These are phyloP conservation scores for Hipposideros larvatus DNA, from an alignment of 2,797 vertebrate genomes.

Conservation along the genomic window DNA sequence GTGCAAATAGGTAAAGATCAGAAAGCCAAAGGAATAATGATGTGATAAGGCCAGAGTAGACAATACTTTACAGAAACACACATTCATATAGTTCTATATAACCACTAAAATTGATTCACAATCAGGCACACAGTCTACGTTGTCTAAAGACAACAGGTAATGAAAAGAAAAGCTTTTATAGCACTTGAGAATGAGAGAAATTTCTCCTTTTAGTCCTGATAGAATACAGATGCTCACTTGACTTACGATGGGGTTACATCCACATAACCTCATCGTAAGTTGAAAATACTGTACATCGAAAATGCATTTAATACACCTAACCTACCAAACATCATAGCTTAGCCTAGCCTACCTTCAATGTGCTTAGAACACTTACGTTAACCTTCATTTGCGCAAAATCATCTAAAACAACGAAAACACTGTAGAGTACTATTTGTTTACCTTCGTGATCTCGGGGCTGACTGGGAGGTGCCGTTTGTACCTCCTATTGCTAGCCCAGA, in stretches of 20 bases:
- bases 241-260: neutral
- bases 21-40: neutral
- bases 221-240: neutral
- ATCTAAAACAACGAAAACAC: neutral
- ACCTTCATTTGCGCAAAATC: neutral
- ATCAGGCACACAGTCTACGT: neutral
- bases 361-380: neutral
- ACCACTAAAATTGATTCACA: neutral
- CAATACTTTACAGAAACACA: neutral
- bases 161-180: neutral
- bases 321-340: neutral
- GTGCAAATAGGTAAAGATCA: neutral
- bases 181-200: neutral
- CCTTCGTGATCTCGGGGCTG: neutral
- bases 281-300: neutral
- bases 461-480: neutral
- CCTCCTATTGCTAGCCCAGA: neutral
- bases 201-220: neutral
- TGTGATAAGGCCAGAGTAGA: neutral
- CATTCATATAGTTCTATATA: slow-evolving; percentile 1
- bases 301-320: neutral
- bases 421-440: neutral
- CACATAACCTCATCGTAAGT: neutral
- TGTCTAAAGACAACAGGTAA: neutral
- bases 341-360: neutral